Evolutionary conservation across 2,888 invertebrate species (phyloP).

Genomic region (Patella caerulea): DNA sequence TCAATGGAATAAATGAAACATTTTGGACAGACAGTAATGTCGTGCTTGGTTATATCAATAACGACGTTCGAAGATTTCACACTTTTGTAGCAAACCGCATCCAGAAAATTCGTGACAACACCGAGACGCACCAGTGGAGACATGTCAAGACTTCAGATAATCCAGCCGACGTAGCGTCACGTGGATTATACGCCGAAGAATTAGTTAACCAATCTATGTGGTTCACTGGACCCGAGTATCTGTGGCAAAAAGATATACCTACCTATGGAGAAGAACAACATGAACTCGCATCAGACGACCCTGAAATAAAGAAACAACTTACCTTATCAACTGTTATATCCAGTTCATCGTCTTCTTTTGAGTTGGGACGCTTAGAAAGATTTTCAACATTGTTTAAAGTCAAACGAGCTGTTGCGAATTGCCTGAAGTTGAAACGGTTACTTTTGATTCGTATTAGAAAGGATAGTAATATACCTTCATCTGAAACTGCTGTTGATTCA

Average conservation of each 20-base stretch:
- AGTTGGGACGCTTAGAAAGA: background rate
- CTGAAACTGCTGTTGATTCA: background rate
- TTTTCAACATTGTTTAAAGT: background rate
- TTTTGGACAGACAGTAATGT: constrained; percentile 44
- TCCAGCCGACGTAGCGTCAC: constrained; percentile 47
- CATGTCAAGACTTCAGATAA: constrained; percentile 38
- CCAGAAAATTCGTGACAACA: constrained; percentile 36
- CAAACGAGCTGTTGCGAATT: background rate
- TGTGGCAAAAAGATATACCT: background rate
- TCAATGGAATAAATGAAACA: constrained; percentile 17
- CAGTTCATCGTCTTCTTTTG: background rate
- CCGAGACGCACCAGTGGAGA: constrained; percentile 39
- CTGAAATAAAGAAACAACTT: no score
- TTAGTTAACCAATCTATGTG: background rate
- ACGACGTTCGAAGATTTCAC: constrained; percentile 43
- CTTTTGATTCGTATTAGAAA: background rate
- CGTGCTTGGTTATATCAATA: constrained; percentile 43
- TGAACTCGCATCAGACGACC: background rate
- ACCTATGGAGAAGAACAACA: background rate
- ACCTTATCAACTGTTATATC: no score
- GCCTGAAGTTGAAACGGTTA: background rate
- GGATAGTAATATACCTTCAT: background rate
- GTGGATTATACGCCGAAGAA: constrained; percentile 28
- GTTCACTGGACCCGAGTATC: constrained; percentile 1
- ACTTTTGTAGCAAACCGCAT: constrained; percentile 49